Evolutionary conservation across 1,140 invertebrate species (phyloP), one percentile per base, ranked within the genome.

Genomic region (Aphelenchoides besseyi): DNA sequence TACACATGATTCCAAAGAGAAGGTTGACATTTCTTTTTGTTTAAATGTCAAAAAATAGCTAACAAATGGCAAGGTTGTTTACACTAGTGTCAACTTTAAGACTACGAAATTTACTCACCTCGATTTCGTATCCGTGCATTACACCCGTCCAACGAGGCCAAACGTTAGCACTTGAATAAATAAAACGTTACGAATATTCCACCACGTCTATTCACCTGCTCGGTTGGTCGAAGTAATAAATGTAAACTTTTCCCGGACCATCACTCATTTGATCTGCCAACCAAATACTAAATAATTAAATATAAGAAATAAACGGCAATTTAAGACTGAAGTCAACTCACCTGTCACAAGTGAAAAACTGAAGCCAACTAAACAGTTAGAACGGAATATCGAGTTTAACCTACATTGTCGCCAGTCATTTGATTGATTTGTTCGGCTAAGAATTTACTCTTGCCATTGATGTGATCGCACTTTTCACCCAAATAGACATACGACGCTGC

Each of bases 141-240:
- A 94, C 92, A 2, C 94, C 95, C 59, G 94, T 93, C 94, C 95
- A 97, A 55, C 89, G 89, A 0, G 94, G 94, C 94, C 94, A 97
- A 0, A 91, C 91, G 84, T 92, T 93, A n/a, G 80, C 80, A 68
- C 78, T 81, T 37, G 63, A 78, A n/a, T n/a, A n/a, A n/a, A n/a
- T n/a, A n/a, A n/a, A n/a, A n/a, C n/a, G n/a, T n/a, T n/a, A n/a
- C n/a, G n/a, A n/a, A n/a, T n/a, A n/a, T n/a, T n/a, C n/a, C n/a
- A n/a, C n/a, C 68, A 32, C 12, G 16, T 0, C 32, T 32, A 26
- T 8, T 59, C 62, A 26, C 54, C n/a, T n/a, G n/a, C n/a, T n/a
- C 28, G 72, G 66, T 66, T 83, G 82, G 61, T 83, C 82, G 68
- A 83, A 83, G 54, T 83, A 84, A 61, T 83, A 83, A 35, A 83